phyloP scores from a whole-genome alignment of 2,888 invertebrate genomes.

The Torymus texanus region DNA sequence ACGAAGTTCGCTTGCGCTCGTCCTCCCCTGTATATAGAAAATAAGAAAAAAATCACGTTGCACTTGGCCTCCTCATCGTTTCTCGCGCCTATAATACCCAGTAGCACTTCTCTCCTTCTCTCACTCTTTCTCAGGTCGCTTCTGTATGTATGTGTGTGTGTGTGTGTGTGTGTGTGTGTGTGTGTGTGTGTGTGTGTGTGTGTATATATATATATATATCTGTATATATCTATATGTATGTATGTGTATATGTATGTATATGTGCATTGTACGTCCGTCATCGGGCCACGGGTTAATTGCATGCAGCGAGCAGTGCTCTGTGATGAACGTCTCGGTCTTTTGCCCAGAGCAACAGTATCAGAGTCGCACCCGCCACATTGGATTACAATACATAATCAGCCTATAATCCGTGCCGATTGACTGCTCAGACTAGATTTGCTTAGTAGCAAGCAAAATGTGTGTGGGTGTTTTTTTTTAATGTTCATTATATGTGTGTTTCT shows the following conservation, averaged over 20 bases:
- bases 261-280: background rate
- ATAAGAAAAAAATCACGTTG: too few species aligned
- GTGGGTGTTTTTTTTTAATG: background rate
- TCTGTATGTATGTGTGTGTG: too few species aligned
- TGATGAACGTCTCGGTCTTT: background rate
- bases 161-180: background rate
- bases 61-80: too few species aligned
- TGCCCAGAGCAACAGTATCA: too few species aligned
- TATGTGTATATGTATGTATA: background rate
- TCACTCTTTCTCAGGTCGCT: slow-evolving; percentile 9
- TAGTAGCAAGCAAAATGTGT: background rate
- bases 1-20: background rate
- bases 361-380: too few species aligned
- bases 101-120: background rate
- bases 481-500: background rate
- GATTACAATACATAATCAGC: too few species aligned
- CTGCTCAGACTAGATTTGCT: slow-evolving; percentile 26
- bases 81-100: background rate
- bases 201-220: too few species aligned
- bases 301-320: background rate
- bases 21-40: background rate
- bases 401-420: background rate
- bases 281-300: slow-evolving; percentile 25
- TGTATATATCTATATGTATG: background rate
- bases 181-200: background rate